Evolutionary conservation across 2,113 vertebrate genomes (phyloP).

Genomic region (Sapajus apella): DNA sequence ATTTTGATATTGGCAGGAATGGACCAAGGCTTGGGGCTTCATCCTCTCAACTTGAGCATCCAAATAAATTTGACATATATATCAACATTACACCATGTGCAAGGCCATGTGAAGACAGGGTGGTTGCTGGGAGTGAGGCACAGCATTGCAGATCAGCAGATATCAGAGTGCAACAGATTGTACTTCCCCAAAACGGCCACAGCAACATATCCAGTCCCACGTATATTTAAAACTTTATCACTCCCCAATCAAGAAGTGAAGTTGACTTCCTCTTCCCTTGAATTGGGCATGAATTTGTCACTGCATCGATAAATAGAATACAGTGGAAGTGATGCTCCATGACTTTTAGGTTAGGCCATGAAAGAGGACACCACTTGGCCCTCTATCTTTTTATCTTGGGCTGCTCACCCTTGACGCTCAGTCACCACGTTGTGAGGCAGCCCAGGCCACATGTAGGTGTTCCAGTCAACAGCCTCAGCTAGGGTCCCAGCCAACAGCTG

Average conservation of each 20-base stretch:
- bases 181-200: not conserved
- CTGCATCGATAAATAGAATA: fast-evolving
- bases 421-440: not conserved
- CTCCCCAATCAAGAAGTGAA: not conserved
- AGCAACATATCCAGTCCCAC: not conserved
- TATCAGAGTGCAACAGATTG: not conserved
- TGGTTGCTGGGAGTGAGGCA: not conserved
- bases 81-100: too few species aligned
- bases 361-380: not conserved
- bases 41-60: not conserved
- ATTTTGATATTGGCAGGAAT: not conserved
- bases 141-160: not conserved
- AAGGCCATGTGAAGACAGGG: not conserved
- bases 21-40: not conserved
- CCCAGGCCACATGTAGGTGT: not conserved
- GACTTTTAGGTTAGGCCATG: not conserved
- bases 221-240: not conserved
- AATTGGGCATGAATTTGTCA: not conserved
- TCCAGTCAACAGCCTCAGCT: not conserved
- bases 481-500: not conserved
- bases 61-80: not conserved
- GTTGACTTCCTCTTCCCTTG: not conserved
- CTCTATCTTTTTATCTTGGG: not conserved
- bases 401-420: not conserved
- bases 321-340: not conserved